phyloP scores from a whole-genome alignment of 2,888 invertebrate genomes.

The Cheilosia pagana region DNA sequence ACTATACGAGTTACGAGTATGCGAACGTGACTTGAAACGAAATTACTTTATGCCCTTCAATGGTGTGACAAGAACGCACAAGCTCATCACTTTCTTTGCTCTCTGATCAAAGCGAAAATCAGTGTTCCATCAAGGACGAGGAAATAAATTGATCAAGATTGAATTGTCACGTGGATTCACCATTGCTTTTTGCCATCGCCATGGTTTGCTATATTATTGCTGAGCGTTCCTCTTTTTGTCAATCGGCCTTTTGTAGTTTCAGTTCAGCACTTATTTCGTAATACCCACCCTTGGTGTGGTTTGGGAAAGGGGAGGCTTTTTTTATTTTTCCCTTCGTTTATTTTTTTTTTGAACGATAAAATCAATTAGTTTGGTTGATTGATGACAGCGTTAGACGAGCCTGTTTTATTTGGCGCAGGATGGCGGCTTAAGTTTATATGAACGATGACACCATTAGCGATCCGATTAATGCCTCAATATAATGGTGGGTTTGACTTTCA shows the following conservation, averaged over 20 bases:
- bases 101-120: constrained; percentile 28
- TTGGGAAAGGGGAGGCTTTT: background rate
- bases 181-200: constrained; percentile 10
- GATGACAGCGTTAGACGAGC: constrained; percentile 36
- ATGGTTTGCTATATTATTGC: constrained; percentile 40
- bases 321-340: constrained; percentile 14
- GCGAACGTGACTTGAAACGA: constrained; percentile 53
- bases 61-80: constrained; percentile 8
- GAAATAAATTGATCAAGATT: constrained; percentile 60
- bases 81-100: constrained; percentile 3
- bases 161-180: constrained; percentile 51
- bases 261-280: constrained; percentile 21
- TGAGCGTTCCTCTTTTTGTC: constrained; percentile 19
- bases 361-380: constrained; percentile 60
- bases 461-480: constrained; percentile 52
- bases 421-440: constrained; percentile 36
- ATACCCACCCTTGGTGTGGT: background rate
- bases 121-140: constrained; percentile 22
- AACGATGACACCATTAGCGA: constrained; percentile 63
- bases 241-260: constrained; percentile 47
- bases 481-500: constrained; percentile 55
- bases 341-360: constrained; percentile 37
- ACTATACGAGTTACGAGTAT: too few species aligned
- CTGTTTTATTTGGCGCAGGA: background rate
- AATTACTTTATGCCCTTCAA: constrained; percentile 21